A percentile compares a stretch with the other conserved stretches of the same genome.
phyloP scores from a whole-genome alignment of 2,888 invertebrate genomes.

The Lymantria monacha region DNA sequence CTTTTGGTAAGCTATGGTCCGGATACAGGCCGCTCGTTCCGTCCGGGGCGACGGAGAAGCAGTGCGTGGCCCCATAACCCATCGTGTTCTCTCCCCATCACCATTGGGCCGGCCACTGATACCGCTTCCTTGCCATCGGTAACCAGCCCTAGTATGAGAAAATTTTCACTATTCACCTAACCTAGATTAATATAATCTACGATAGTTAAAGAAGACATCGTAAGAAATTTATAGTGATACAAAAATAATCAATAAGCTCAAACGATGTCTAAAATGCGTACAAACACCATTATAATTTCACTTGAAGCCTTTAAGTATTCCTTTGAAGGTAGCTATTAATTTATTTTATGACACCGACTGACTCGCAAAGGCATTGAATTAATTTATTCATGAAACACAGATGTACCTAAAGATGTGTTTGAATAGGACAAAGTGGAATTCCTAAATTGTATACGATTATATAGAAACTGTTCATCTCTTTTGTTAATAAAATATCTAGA shows the following conservation, averaged over 20 bases:
- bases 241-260: too few species aligned
- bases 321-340: slow-evolving; percentile 1
- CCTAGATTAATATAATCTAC: too few species aligned
- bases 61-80: too few species aligned
- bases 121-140: too few species aligned
- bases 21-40: too few species aligned
- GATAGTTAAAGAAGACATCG: slow-evolving; percentile 2
- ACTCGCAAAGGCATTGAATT: not conserved
- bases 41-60: too few species aligned
- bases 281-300: not conserved
- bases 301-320: not conserved
- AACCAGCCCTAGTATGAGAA: too few species aligned
- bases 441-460: not conserved
- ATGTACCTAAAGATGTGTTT: not conserved
- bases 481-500: not conserved
- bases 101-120: too few species aligned
- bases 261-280: slow-evolving; percentile 1
- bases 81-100: too few species aligned
- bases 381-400: slow-evolving; percentile 3
- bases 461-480: not conserved
- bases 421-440: not conserved
- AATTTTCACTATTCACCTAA: too few species aligned
- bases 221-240: not conserved
- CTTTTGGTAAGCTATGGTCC: too few species aligned
- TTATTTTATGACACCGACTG: not conserved